These are phyloP conservation scores for Charaxes varanes DNA, from an alignment of 1,140 invertebrate genomes.

Conservation along the genomic window DNA sequence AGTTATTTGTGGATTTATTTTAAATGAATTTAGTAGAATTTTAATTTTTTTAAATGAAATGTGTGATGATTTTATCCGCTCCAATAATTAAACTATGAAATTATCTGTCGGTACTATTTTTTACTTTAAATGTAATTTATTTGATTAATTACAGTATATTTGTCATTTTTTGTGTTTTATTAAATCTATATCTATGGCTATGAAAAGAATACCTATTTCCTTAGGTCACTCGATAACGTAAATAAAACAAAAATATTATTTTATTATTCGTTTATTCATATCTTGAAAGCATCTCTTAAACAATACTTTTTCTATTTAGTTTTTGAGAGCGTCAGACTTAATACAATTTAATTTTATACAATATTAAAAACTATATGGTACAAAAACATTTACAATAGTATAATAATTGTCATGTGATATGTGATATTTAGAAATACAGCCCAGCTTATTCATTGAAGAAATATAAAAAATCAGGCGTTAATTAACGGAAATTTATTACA, in stretches of 20 bases:
- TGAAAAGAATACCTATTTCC: too few relatives aligned
- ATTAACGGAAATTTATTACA: too few relatives aligned
- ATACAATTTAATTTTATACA: constrained; percentile 38
- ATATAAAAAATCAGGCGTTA: too few relatives aligned
- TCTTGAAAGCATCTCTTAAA: constrained; percentile 31
- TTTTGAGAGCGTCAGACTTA: constrained; percentile 41
- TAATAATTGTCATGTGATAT: constrained; percentile 58
- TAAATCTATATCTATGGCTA: constrained; percentile 7
- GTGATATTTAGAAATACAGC: constrained; percentile 25
- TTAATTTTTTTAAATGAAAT: too few relatives aligned
- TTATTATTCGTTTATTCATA: constrained; percentile 30
- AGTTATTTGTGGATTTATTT: constrained; percentile 26
- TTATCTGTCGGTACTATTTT: constrained; percentile 60
- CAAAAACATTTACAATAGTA: constrained; percentile 47
- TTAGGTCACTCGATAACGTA: too few relatives aligned
- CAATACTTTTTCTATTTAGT: constrained; percentile 41
- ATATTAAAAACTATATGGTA: constrained; percentile 60
- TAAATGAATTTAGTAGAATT: constrained; percentile 28
- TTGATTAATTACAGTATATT: constrained; percentile 70
- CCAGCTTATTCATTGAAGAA: background rate
- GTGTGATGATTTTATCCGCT: constrained; percentile 36
- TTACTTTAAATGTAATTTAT: constrained; percentile 67
- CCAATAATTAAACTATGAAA: constrained; percentile 50
- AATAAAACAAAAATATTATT: constrained; percentile 8
- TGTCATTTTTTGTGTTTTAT: constrained; percentile 41